Evolutionary conservation across 2,888 invertebrate species (phyloP).

Genomic region (Trachelus tabidus): DNA sequence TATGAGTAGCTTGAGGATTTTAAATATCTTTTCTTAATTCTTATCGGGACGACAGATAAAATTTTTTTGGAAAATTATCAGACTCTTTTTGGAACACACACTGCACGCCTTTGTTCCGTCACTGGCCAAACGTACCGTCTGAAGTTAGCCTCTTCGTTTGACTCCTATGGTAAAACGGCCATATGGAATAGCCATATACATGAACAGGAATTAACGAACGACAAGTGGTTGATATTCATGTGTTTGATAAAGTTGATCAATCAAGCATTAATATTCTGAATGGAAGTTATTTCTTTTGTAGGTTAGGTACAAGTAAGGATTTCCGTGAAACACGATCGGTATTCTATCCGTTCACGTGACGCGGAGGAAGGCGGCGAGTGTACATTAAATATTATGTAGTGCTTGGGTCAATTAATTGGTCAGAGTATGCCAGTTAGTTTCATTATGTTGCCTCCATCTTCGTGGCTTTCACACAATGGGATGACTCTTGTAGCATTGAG

Average conservation of each 20-base stretch:
- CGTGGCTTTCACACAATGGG: conserved; percentile 57
- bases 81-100: no score
- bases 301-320: conserved; percentile 21
- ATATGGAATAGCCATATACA: no score
- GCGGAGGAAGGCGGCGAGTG: conserved; percentile 35
- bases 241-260: no score
- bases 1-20: not conserved
- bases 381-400: conserved; percentile 52
- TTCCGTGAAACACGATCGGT: conserved; percentile 42
- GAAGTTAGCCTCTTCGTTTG: no score
- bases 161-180: no score
- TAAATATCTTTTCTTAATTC: not conserved
- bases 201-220: no score
- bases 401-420: conserved; percentile 55
- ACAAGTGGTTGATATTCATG: no score
- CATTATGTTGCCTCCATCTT: conserved; percentile 61
- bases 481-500: conserved; percentile 39
- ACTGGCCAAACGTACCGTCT: no score
- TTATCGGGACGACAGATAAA: not conserved
- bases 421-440: conserved; percentile 60
- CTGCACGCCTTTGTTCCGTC: no score
- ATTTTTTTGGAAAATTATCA: no score
- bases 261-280: no score
- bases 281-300: no score
- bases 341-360: conserved; percentile 11